Evolutionary conservation across 2,113 vertebrate species (phyloP).

Genomic region (Lophochroa leadbeateri): DNA sequence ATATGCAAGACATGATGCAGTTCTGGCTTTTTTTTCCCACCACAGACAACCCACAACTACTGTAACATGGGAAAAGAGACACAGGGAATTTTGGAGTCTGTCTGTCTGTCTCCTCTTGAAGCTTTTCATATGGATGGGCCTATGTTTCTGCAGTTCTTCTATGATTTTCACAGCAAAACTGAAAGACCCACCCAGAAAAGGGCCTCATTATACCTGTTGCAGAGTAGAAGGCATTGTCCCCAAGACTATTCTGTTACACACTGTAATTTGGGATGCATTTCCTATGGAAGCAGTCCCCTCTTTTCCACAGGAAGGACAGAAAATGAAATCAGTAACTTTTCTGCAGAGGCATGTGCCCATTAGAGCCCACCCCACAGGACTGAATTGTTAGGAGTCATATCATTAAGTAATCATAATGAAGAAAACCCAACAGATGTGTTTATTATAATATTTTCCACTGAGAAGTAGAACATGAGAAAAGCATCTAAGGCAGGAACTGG

Average conservation of each 20-base stretch:
- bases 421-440: neutral
- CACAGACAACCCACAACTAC: neutral
- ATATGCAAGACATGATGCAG: neutral
- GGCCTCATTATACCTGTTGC: neutral
- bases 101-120: neutral
- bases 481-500: neutral
- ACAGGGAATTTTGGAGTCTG: neutral
- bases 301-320: neutral
- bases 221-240: neutral
- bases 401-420: neutral
- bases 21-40: rapidly evolving
- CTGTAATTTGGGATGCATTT: neutral
- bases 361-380: neutral
- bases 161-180: neutral
- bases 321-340: neutral
- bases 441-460: neutral
- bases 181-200: neutral
- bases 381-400: neutral
- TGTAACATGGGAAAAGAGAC: neutral
- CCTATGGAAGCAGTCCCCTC: neutral
- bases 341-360: neutral
- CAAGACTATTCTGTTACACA: neutral
- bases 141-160: neutral
- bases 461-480: neutral
- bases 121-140: neutral